These are phyloP conservation scores for Sakesphorus luctuosus DNA, from an alignment of 2,113 vertebrate species.

Conservation along the genomic window DNA sequence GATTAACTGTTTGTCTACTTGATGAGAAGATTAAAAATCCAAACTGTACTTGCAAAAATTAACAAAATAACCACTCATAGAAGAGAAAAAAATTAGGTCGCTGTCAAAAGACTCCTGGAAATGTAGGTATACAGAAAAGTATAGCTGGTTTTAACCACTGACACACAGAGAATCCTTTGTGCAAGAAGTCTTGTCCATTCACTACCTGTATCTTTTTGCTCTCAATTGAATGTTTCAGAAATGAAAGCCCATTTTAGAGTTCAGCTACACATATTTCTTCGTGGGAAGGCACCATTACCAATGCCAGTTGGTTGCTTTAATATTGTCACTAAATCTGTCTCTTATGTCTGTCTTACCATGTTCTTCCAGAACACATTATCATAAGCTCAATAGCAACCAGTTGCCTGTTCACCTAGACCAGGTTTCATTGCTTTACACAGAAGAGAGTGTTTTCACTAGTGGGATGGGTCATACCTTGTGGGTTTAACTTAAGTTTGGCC, in stretches of 20 bases:
- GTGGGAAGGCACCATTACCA: neutral
- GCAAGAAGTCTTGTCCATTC: neutral
- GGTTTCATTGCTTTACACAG: neutral
- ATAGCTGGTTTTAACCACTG: neutral
- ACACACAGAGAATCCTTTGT: neutral
- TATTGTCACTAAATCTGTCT: neutral
- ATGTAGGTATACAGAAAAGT: neutral
- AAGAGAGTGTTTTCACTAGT: neutral
- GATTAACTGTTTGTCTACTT: neutral
- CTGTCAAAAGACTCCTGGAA: neutral
- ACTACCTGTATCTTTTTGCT: neutral
- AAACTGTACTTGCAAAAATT: neutral
- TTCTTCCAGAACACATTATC: neutral
- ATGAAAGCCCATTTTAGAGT: neutral
- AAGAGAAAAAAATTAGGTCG: neutral
- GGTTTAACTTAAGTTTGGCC: neutral
- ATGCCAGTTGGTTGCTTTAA: neutral
- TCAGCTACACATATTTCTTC: neutral
- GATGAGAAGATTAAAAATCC: neutral
- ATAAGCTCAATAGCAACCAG: neutral
- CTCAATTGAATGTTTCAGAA: neutral
- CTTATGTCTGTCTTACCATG: neutral
- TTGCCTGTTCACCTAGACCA: neutral
- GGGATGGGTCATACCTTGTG: neutral
- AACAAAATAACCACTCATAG: rapidly evolving